These are phyloP conservation scores for Heliconius charithonia DNA, from an alignment of 2,888 invertebrate genomes.

Conservation along the genomic window DNA sequence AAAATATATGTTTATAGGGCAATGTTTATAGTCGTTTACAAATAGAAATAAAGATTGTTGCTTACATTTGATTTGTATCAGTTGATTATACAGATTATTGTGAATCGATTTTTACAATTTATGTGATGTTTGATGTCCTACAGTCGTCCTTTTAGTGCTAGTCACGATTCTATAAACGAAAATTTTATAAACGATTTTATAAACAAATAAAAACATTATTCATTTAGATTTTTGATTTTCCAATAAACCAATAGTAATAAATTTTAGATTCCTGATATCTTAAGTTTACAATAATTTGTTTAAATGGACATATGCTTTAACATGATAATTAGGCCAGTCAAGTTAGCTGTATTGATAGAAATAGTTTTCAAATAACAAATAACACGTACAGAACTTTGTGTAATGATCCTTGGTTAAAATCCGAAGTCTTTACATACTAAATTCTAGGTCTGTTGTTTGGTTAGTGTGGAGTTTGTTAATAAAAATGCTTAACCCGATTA, in stretches of 20 bases:
- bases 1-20: too few species aligned
- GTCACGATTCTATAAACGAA: not conserved
- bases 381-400: too few species aligned
- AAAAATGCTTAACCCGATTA: not conserved
- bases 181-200: too few species aligned
- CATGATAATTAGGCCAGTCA: too few species aligned
- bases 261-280: too few species aligned
- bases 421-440: not conserved
- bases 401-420: not conserved
- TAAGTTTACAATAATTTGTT: too few species aligned
- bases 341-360: too few species aligned
- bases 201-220: not conserved
- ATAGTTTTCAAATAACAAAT: too few species aligned
- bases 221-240: not conserved
- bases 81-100: not conserved
- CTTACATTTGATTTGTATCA: not conserved
- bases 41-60: not conserved
- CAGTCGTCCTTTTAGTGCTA: not conserved
- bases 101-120: constrained; percentile 5
- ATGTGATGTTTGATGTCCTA: not conserved
- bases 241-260: too few species aligned
- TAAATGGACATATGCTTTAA: too few species aligned
- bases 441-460: not conserved
- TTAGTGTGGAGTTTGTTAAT: not conserved
- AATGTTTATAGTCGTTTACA: not conserved